phyloP scores from a whole-genome alignment of 2,888 invertebrate genomes.

The Campopleginae sp. region DNA sequence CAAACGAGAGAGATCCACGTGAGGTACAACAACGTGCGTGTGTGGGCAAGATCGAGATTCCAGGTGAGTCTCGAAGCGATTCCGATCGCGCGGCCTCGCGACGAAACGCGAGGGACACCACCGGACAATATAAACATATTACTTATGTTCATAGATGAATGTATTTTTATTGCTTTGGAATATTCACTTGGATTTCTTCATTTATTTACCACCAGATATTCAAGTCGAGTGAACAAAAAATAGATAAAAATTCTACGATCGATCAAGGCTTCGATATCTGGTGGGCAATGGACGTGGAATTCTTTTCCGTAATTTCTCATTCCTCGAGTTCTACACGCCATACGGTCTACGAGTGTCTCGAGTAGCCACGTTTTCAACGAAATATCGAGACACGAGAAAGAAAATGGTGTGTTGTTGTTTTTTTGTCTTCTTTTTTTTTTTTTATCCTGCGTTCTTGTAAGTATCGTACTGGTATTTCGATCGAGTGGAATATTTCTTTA shows the following conservation, averaged over 20 bases:
- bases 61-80: constrained; percentile 60
- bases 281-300: constrained; percentile 55
- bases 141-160: neutral
- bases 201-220: constrained; percentile 38
- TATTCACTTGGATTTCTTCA: constrained; percentile 67
- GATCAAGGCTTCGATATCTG: constrained; percentile 65
- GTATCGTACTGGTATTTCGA: constrained; percentile 29
- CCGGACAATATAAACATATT: constrained; percentile 19
- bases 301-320: constrained; percentile 37
- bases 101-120: constrained; percentile 52
- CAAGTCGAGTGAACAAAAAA: constrained; percentile 11
- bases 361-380: constrained; percentile 39
- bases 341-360: neutral
- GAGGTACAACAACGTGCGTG: constrained; percentile 33
- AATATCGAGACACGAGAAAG: constrained; percentile 15
- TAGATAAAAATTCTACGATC: constrained; percentile 57
- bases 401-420: neutral
- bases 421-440: neutral
- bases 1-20: constrained; percentile 57
- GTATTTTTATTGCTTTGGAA: neutral
- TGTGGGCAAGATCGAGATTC: constrained; percentile 64
- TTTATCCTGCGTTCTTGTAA: constrained; percentile 46
- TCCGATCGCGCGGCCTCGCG: constrained; percentile 60
- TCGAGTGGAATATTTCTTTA: constrained; percentile 52
- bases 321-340: constrained; percentile 6